Evolutionary conservation across 2,888 invertebrate species (phyloP).

Genomic region (Melipona beecheii): DNA sequence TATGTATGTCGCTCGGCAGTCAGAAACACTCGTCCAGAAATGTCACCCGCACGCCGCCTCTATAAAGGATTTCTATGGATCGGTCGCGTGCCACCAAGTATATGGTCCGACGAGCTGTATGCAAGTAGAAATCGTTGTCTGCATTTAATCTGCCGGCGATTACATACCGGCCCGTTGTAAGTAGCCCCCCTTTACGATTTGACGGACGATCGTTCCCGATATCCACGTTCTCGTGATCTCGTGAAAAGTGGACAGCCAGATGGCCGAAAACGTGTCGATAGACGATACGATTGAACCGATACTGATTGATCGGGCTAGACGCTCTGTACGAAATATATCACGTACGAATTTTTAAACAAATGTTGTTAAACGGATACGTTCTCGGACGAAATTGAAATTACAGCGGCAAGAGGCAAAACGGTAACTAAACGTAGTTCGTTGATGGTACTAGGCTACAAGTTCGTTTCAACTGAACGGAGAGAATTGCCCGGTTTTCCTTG

Average conservation of each 20-base stretch:
- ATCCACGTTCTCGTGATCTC: constrained; percentile 6
- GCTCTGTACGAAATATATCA: not conserved
- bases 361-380: not conserved
- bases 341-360: not conserved
- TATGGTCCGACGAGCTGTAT: constrained; percentile 57
- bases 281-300: not conserved
- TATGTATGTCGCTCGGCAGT: constrained; percentile 79
- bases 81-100: constrained; percentile 78
- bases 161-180: constrained; percentile 65
- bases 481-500: constrained; percentile 63
- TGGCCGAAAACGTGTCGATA: constrained; percentile 3
- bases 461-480: not conserved
- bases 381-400: not conserved
- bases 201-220: constrained; percentile 46
- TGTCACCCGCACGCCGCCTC: constrained; percentile 80
- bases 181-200: constrained; percentile 48
- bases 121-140: constrained; percentile 63
- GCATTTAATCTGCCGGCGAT: constrained; percentile 63
- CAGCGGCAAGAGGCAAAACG: not conserved
- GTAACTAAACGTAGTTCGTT: constrained; percentile 1
- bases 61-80: constrained; percentile 79
- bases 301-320: not conserved
- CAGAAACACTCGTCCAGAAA: constrained; percentile 83
- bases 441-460: constrained; percentile 31
- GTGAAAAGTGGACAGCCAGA: not conserved